Evolutionary conservation across 2,113 vertebrate genomes (phyloP).

Genomic region (Bungarus multicinctus): DNA sequence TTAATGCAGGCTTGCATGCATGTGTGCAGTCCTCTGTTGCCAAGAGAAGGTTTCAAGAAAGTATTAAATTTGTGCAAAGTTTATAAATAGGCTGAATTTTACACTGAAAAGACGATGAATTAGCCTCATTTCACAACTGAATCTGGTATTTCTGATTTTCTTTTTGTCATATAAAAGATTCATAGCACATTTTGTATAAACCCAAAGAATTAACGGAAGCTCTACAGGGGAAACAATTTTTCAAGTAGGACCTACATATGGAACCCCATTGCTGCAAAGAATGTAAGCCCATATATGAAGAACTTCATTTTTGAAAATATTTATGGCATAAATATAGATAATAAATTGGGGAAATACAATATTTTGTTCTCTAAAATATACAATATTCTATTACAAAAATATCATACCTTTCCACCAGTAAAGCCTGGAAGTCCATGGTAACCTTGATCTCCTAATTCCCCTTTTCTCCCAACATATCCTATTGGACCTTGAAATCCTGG

Average conservation of each 20-base stretch:
- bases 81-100: not conserved
- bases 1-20: not conserved
- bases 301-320: not conserved
- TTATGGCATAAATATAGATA: not conserved
- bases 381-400: slow-evolving; percentile 2
- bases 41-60: not conserved
- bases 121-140: not conserved
- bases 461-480: slow-evolving; percentile 67
- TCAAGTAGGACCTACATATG: not conserved
- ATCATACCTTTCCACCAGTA: slow-evolving; percentile 72
- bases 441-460: slow-evolving; percentile 73
- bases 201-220: not conserved
- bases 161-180: not conserved
- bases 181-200: not conserved
- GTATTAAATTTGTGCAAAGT: not conserved
- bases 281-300: not conserved
- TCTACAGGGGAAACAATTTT: not conserved
- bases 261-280: not conserved
- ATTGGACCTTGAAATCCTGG: slow-evolving; percentile 68
- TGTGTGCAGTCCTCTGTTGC: not conserved
- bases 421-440: slow-evolving; percentile 75
- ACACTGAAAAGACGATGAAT: not conserved
- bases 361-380: not conserved
- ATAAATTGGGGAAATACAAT: not conserved
- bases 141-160: not conserved